A percentile compares a stretch with the other conserved stretches of the same genome.
Conservation (phyloP, 2,888 invertebrate species). For the Tanytarsus gracilentus region DNA sequence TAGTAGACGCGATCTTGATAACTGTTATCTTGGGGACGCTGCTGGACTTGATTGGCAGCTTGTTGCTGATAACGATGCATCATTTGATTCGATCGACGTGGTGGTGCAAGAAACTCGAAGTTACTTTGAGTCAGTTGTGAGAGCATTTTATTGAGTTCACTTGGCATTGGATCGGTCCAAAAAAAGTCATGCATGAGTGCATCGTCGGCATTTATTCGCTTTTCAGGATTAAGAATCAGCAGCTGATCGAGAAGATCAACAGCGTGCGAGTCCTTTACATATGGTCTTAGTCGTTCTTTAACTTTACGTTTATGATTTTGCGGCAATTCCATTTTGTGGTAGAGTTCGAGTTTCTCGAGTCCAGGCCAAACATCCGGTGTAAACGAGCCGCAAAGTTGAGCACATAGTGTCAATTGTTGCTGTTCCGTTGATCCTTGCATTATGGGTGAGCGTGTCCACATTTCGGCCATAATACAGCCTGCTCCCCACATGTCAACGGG, state of each 20-base stretch:
- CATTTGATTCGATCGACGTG: slow-evolving; percentile 60
- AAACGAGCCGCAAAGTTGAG: slow-evolving; percentile 93
- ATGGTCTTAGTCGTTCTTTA: slow-evolving; percentile 75
- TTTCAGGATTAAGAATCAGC: slow-evolving; percentile 82
- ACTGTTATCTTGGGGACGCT: slow-evolving; percentile 65
- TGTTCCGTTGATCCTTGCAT: slow-evolving; percentile 97
- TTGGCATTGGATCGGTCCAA: slow-evolving; percentile 96
- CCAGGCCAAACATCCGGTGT: slow-evolving; percentile 90
- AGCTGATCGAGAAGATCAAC: slow-evolving; percentile 89
- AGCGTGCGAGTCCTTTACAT: slow-evolving; percentile 85
- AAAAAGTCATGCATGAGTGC: slow-evolving; percentile 97
- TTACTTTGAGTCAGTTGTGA: slow-evolving; percentile 79
- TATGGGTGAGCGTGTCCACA: slow-evolving; percentile 94
- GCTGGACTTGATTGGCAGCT: slow-evolving; percentile 41
- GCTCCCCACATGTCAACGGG: slow-evolving; percentile 87
- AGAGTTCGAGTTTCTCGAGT: slow-evolving; percentile 80
- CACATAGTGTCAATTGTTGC: slow-evolving; percentile 88
- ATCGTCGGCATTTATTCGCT: slow-evolving; percentile 75
- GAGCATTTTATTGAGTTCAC: slow-evolving; percentile 82
- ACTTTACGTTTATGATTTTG: slow-evolving; percentile 79
- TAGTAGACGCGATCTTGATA: slow-evolving; percentile 81
- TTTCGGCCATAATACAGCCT: slow-evolving; percentile 98
- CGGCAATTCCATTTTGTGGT: slow-evolving; percentile 77
- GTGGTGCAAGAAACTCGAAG: slow-evolving; percentile 85
- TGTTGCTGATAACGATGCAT: slow-evolving; percentile 61